These are phyloP conservation scores for Semaprochilodus insignis DNA, from an alignment of 2,797 vertebrate species.

Conservation along the genomic window DNA sequence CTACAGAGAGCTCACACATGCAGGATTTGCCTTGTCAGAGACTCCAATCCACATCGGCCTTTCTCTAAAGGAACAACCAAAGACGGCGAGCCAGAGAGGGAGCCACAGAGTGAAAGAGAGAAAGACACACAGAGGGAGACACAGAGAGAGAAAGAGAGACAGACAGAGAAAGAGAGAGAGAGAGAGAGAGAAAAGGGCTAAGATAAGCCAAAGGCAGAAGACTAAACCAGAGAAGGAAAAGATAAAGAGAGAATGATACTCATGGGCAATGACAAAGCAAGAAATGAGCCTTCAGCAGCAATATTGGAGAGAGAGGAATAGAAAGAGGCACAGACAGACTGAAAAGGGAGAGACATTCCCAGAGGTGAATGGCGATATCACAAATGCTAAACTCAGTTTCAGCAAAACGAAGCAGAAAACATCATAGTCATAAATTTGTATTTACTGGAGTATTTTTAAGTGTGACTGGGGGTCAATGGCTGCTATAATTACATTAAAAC, in stretches of 20 bases:
- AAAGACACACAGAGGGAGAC: not conserved
- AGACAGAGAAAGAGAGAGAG: not conserved
- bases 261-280: constrained; percentile 18
- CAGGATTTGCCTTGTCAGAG: constrained; percentile 12
- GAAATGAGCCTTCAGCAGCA: constrained; percentile 26
- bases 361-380: constrained; percentile 13
- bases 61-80: constrained; percentile 6
- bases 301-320: not conserved
- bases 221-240: constrained; percentile 4
- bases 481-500: no score
- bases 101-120: not conserved
- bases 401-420: constrained; percentile 12
- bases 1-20: constrained; percentile 17
- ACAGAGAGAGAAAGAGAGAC: not conserved
- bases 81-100: constrained; percentile 1
- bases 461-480: not conserved
- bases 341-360: not conserved
- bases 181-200: not conserved
- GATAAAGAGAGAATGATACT: constrained; percentile 20
- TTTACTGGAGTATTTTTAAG: constrained; percentile 6
- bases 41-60: constrained; percentile 14
- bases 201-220: constrained; percentile 2
- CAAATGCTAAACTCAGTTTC: constrained; percentile 16
- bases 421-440: constrained; percentile 18
- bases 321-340: not conserved